phyloP scores from a whole-genome alignment of 2,888 invertebrate genomes.

The Hirtodrosophila confusa region DNA sequence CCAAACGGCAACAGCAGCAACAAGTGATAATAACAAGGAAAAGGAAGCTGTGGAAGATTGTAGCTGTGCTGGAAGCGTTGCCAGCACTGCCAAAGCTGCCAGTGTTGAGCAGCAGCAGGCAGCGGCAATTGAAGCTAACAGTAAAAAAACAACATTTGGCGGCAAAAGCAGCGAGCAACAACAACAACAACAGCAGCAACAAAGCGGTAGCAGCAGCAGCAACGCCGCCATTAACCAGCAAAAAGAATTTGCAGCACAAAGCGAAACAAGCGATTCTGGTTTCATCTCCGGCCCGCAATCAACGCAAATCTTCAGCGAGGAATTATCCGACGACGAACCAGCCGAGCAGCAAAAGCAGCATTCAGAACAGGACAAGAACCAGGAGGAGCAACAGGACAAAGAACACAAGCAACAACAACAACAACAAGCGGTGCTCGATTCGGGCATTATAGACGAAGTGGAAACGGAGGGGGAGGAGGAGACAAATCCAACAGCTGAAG shows the following conservation, averaged over 20 bases:
- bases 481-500: constrained; percentile 24
- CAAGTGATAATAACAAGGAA: constrained; percentile 77
- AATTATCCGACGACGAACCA: constrained; percentile 48
- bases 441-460: constrained; percentile 61
- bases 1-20: constrained; percentile 76
- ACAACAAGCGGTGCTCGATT: constrained; percentile 50
- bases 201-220: constrained; percentile 30
- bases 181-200: constrained; percentile 40
- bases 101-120: constrained; percentile 67
- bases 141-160: constrained; percentile 60
- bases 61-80: constrained; percentile 62
- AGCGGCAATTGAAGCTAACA: constrained; percentile 54
- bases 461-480: constrained; percentile 15
- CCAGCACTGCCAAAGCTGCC: constrained; percentile 47
- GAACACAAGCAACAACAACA: constrained; percentile 16
- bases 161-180: constrained; percentile 60
- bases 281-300: constrained; percentile 85
- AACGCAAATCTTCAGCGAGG: constrained; percentile 66
- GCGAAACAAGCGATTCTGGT: constrained; percentile 84
- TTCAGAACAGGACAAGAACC: constrained; percentile 22
- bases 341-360: constrained; percentile 30
- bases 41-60: constrained; percentile 71
- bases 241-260: constrained; percentile 62
- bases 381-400: constrained; percentile 26
- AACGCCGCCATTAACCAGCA: constrained; percentile 65